These are phyloP conservation scores for Nemotelus nigrinus DNA, from an alignment of 2,888 invertebrate species.

Conservation along the genomic window DNA sequence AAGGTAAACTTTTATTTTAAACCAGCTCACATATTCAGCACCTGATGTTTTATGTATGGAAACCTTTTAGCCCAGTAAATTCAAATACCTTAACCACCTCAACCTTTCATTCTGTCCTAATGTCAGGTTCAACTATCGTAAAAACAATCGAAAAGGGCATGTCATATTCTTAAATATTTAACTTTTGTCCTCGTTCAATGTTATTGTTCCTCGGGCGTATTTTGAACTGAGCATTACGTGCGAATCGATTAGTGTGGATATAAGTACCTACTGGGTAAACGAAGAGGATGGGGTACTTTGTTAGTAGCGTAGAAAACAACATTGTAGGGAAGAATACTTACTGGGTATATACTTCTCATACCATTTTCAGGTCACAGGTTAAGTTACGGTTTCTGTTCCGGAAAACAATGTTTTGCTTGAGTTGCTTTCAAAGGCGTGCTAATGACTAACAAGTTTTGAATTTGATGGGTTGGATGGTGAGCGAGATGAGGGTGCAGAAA, in stretches of 20 bases:
- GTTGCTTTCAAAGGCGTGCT: too few species aligned
- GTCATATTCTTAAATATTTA: conserved; percentile 3
- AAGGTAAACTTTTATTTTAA: background rate
- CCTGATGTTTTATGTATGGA: background rate
- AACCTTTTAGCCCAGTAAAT: background rate
- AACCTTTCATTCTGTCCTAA: background rate
- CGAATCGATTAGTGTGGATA: conserved; percentile 9
- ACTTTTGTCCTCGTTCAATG: background rate
- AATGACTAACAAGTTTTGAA: too few species aligned
- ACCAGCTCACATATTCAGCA: background rate
- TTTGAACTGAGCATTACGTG: conserved; percentile 7
- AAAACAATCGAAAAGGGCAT: conserved; percentile 1
- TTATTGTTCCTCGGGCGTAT: background rate
- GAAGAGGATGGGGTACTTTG: too few species aligned
- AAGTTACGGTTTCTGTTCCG: too few species aligned
- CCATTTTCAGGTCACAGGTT: too few species aligned
- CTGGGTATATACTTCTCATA: too few species aligned
- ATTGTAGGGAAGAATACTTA: too few species aligned
- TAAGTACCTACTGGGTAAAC: too few species aligned
- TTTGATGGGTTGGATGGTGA: too few species aligned
- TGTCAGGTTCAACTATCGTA: conserved; percentile 4
- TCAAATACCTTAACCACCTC: background rate
- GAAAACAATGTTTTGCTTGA: too few species aligned
- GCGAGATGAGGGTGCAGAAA: too few species aligned
- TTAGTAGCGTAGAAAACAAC: too few species aligned